Base-by-base conservation (phyloP, 1,140 invertebrate species). In the Drosophila neocordata region DNA sequence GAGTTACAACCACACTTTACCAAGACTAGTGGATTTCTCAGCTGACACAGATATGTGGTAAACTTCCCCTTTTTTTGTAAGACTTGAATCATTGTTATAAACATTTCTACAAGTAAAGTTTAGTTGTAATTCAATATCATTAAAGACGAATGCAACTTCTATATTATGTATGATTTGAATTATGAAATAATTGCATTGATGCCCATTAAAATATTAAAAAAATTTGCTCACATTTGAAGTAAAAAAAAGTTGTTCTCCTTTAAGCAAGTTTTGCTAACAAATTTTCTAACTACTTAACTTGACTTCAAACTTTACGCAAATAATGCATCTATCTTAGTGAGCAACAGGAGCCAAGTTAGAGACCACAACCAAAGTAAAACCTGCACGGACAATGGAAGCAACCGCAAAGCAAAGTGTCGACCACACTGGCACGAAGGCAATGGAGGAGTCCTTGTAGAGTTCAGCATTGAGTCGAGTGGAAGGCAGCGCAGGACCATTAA, bases 401-500 rank as follows among this genome's bases (percentile, higher is more conserved):
- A 48, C 59, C 59, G 8, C 53, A 62, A 20, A 41, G 20, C 38
- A 41, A 44, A 44, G 59, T 48, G 37, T 59, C 34, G 57, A 59
- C 57, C 57, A n/a, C 57, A 59, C 20, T 11, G 22, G 31, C 53
- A 31, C 53, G 27, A 34, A 34, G 44, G 44, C 44, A 55, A 20
- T 12, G 9, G 18, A 3, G 56, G 31, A 44, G 41, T 44, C 41
- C 41, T 48, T 20, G 41, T 9, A 48, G 41, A 48, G 41, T 38
- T 57, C 15, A 58, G 69, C 51, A 55, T 65, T 60, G 61, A 38
- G 71, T 62, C 44, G 37, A 60, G 56, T 64, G 66, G 48, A 71
- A 69, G 64, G 44, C 27, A 65, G 64, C 70, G 53, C 55, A 79
- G 51, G 67, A 71, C 72, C 77, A 80, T 80, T 79, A 74, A 80